Conservation (phyloP, 2,888 invertebrate genomes). For the Drosophila demipolita region DNA sequence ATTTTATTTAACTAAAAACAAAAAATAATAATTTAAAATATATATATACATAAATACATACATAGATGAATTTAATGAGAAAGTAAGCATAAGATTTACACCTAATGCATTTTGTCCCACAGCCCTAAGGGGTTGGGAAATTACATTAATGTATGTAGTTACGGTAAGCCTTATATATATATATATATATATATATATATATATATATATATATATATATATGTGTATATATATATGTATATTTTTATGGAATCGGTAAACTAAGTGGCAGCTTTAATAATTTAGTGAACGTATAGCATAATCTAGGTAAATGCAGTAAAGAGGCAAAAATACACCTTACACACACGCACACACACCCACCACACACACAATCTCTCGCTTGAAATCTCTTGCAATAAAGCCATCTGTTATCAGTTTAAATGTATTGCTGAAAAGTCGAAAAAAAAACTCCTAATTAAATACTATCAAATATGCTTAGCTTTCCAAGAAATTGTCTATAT, state of each 20-base stretch:
- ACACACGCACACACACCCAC: conserved; percentile 10
- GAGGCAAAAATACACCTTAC: conserved; percentile 16
- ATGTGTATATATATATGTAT: conserved; percentile 15
- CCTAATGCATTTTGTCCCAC: conserved; percentile 35
- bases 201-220: conserved; percentile 50
- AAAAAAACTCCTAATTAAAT: conserved; percentile 3
- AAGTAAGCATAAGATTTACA: conserved; percentile 60
- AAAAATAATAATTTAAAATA: background rate
- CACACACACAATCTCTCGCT: conserved; percentile 30
- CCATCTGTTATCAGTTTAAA: conserved; percentile 41
- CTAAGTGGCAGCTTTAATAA: conserved; percentile 84
- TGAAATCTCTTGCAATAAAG: conserved; percentile 73
- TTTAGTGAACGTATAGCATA: conserved; percentile 71
- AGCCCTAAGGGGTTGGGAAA: conserved; percentile 14
- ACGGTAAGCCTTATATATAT: conserved; percentile 31
- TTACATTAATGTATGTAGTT: conserved; percentile 31
- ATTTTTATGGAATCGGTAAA: conserved; percentile 74
- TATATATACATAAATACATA: conserved; percentile 27
- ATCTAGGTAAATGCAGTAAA: conserved; percentile 60
- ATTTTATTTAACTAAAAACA: conserved; percentile 65
- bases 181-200: conserved; percentile 10
- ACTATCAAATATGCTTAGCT: conserved; percentile 9
- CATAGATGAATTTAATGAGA: conserved; percentile 48
- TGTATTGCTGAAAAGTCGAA: conserved; percentile 9
- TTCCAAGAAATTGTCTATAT: background rate